These are phyloP conservation scores for Anticlea derivata DNA, from an alignment of 2,888 invertebrate species.

Conservation along the genomic window DNA sequence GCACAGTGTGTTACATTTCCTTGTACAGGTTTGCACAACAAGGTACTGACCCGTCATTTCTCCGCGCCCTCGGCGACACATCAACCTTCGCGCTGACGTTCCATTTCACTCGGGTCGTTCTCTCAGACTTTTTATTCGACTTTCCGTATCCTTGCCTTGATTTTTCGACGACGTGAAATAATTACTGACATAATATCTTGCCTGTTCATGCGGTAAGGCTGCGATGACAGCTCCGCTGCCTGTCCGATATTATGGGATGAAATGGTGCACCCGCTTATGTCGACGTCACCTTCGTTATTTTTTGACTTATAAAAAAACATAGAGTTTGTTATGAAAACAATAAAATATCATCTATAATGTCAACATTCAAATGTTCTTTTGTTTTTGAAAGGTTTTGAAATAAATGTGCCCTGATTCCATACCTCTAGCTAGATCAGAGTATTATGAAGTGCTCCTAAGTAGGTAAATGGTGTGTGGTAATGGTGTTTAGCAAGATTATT, in stretches of 20 bases:
- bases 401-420: no score
- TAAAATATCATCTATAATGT: no score
- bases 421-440: no score
- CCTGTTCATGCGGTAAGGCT: slow-evolving; percentile 58
- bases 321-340: no score
- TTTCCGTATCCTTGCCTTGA: slow-evolving; percentile 71
- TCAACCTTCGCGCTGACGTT: slow-evolving; percentile 64
- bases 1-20: slow-evolving; percentile 12
- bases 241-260: slow-evolving; percentile 52
- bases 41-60: slow-evolving; percentile 61
- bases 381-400: no score
- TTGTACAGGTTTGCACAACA: slow-evolving; percentile 62
- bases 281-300: slow-evolving; percentile 3
- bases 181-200: slow-evolving; percentile 64
- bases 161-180: slow-evolving; percentile 75
- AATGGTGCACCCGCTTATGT: slow-evolving; percentile 18
- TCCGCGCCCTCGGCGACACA: slow-evolving; percentile 61
- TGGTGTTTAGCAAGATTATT: no score
- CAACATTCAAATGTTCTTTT: no score
- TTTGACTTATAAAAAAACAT: no score
- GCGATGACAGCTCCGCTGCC: slow-evolving; percentile 58
- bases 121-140: slow-evolving; percentile 60
- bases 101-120: slow-evolving; percentile 65
- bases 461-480: no score
- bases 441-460: no score